Percentiles rank a stretch among this genome's conserved stretches.
Conservation (phyloP, 2,888 invertebrate genomes). For the Sympetrum striolatum region DNA sequence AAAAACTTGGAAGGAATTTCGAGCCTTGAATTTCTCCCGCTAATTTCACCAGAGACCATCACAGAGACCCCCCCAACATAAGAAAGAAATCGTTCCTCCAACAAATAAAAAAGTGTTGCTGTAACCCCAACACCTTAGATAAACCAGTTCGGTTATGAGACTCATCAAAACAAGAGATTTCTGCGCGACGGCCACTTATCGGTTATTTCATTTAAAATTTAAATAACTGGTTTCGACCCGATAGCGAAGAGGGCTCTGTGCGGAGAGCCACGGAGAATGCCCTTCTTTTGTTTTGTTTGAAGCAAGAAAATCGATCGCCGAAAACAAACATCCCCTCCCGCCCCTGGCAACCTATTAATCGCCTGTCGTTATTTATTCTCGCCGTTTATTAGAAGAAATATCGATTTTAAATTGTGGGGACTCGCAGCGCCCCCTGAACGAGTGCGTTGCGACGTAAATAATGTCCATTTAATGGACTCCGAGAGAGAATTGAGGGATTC, state of each 20-base stretch:
- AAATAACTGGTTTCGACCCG: neutral
- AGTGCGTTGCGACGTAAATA: neutral
- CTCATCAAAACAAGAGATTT: neutral
- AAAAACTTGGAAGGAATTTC: too few relatives aligned
- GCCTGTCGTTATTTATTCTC: neutral
- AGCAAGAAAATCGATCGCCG: neutral
- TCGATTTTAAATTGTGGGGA: slow-evolving; percentile 22
- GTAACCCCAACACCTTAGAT: neutral
- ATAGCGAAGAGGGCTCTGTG: neutral
- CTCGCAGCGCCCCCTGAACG: neutral
- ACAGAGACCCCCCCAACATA: neutral
- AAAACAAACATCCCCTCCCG: slow-evolving; percentile 9
- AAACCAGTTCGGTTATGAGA: neutral
- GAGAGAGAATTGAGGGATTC: neutral
- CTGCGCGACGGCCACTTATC: neutral
- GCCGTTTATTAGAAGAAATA: slow-evolving; percentile 21
- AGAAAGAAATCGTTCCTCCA: neutral
- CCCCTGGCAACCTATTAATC: neutral
- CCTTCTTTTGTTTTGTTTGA: neutral
- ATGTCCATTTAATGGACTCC: neutral
- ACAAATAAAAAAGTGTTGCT: neutral
- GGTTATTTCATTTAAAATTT: slow-evolving; percentile 2
- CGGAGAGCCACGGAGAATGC: neutral
- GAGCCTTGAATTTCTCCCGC: neutral
- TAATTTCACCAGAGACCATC: neutral